Base-by-base conservation (phyloP, 2,113 vertebrate species). In the Struthio camelus region DNA sequence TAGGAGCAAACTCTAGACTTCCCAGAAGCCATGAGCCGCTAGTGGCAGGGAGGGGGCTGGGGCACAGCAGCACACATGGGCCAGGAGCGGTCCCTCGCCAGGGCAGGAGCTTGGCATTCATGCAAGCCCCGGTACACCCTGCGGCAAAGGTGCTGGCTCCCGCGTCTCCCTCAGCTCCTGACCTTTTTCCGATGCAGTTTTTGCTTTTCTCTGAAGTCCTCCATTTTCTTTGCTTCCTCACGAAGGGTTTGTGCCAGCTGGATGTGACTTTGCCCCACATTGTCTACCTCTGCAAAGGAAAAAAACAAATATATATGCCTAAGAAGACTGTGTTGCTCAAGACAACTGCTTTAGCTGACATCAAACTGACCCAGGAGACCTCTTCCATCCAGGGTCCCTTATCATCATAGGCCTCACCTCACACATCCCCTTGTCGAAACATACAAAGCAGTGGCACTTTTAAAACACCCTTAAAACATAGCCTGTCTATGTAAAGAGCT, bases 121-220 rank as follows among this genome's bases (percentile, higher is more conserved):
- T 6, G 14, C 10, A 51, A 75, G 54, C 27, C 20, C 23, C 20
- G 50, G 34, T 1, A 2, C 44, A 30, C 14, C 50, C 64, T 34
- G 40, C 0, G 0, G 30, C 0, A 1, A 65, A 89, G 34, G 18
- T 1, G 1, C 0, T 0, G 9, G n/a, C 4, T 42, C 34, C 61
- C 0, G 0, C 38, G 3, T 18, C 28, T 30, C 32, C 36, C 51
- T 51, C 6, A 5, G 24, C 1, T 1, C 25, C 93, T 24, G 50
- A 99, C 99, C 98, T 98, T 99, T 64, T 99, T 99, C 71, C 98
- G 97, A 20, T 98, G 97, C 36, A 98, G 97, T 86, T 99, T 99
- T 87, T 99, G 99, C 87, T 98, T 99, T 95, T 99, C 99, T 95
- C 98, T 98, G 97, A 99, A 99, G 19, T 99, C 99, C 59, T 99